phyloP scores from a whole-genome alignment of 2,113 vertebrate species.

The Puntigrus tetrazona region DNA sequence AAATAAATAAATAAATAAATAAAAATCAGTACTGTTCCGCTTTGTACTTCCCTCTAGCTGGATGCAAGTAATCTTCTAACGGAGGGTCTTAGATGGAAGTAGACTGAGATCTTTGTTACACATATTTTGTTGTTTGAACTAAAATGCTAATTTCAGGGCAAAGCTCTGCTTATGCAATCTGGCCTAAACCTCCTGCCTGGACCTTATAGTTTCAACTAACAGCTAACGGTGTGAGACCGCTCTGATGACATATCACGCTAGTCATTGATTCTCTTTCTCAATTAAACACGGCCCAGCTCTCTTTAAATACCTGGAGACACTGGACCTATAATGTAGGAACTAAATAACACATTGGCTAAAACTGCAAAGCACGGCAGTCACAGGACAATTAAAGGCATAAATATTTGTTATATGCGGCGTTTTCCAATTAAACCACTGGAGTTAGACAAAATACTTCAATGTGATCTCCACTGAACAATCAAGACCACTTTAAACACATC shows the following conservation, averaged over 20 bases:
- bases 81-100: neutral
- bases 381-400: slow-evolving; percentile 58
- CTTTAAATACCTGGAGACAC: slow-evolving; percentile 75
- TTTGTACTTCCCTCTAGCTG: neutral
- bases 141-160: slow-evolving; percentile 42
- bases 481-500: slow-evolving; percentile 12
- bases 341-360: slow-evolving; percentile 74
- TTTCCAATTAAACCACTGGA: slow-evolving; percentile 14
- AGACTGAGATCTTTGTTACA: neutral
- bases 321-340: slow-evolving; percentile 68
- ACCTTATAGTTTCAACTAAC: slow-evolving; percentile 58
- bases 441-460: neutral
- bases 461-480: slow-evolving; percentile 2
- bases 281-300: slow-evolving; percentile 77
- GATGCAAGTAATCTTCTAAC: neutral
- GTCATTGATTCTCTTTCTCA: slow-evolving; percentile 74
- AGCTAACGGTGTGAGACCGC: slow-evolving; percentile 62
- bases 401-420: slow-evolving; percentile 56
- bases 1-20: no score
- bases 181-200: slow-evolving; percentile 51
- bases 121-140: slow-evolving; percentile 28
- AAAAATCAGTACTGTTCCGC: neutral
- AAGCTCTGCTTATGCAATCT: slow-evolving; percentile 61
- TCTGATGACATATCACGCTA: slow-evolving; percentile 70
- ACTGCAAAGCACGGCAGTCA: slow-evolving; percentile 74